Evolutionary conservation across 2,888 invertebrate species (phyloP), one percentile per base, ranked within the genome.

Genomic region (Eudemis profundana): DNA sequence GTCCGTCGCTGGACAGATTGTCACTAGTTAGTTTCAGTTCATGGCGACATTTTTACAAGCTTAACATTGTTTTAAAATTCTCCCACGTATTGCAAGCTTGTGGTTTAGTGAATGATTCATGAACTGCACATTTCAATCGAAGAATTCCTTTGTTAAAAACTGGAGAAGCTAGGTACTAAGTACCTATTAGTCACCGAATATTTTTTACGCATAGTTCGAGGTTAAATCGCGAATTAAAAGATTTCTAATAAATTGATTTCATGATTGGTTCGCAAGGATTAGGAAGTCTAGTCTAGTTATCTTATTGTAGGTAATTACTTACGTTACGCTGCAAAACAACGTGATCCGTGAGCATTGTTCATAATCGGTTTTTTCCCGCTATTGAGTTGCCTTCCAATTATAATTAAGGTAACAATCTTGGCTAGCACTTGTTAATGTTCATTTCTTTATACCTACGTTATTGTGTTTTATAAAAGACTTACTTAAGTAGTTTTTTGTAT

Each of bases 301-400:
- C 8, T 33, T 33, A 8, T 33, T n/a, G n/a, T n/a, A n/a, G n/a
- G n/a, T n/a, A 21, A 7, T 51, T 21, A 19, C 33, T 14, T 38
- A 40, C 42, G 56, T 17, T 44, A 29, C 3, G 42, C 42, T n/a
- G 42, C 40, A n/a, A n/a, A n/a, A n/a, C n/a, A n/a, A n/a, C n/a
- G n/a, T n/a, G 10, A 33, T 33, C 10, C 33, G 33, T 8, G 33
- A 23, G 23, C 10, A 56, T 56, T 56, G 56, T 56, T 56, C 42
- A 1, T 42, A 17, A 33, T 44, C 29, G 17, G 29, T 44, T 56
- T 17, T 29, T 44, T 56, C 56, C 56, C 56, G 56, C 44, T 17
- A 56, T 56, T 56, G 56, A 44, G 56, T n/a, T 44, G 56, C 42
- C 54, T 53, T 53, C 53, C 14, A 42, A 44, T 56, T 8, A 19